A percentile compares a stretch with the other conserved stretches of the same genome.
Evolutionary conservation across 2,888 invertebrate genomes (phyloP).

Genomic region (Cheilosia variabilis): DNA sequence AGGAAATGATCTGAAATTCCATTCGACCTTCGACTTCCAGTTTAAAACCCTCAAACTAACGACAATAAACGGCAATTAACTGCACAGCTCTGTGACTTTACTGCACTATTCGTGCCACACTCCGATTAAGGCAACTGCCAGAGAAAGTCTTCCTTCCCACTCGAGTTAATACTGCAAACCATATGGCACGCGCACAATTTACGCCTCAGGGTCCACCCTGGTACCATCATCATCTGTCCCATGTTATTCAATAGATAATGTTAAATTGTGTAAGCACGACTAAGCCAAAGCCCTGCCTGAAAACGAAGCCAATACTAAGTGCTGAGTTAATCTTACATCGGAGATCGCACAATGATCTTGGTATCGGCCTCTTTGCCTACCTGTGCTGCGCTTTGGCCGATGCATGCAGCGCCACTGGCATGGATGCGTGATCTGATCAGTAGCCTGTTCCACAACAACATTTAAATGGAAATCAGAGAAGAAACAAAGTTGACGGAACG

Average conservation of each 20-base stretch:
- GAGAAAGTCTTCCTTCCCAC: slow-evolving; percentile 46
- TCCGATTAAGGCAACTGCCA: slow-evolving; percentile 3
- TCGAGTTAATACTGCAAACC: neutral
- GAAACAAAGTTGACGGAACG: slow-evolving; percentile 59
- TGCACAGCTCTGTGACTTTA: neutral
- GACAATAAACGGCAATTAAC: neutral
- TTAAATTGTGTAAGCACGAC: slow-evolving; percentile 58
- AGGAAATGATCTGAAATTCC: slow-evolving; percentile 17
- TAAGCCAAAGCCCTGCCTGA: slow-evolving; percentile 38
- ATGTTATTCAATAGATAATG: slow-evolving; percentile 40
- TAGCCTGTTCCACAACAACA: slow-evolving; percentile 47
- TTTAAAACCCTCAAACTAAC: neutral
- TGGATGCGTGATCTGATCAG: slow-evolving; percentile 62
- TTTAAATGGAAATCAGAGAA: slow-evolving; percentile 57
- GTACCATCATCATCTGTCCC: slow-evolving; percentile 22
- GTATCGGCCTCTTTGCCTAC: slow-evolving; percentile 17
- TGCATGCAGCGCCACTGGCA: slow-evolving; percentile 38
- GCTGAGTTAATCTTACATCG: slow-evolving; percentile 28
- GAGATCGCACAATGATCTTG: slow-evolving; percentile 37
- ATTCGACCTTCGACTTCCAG: slow-evolving; percentile 9
- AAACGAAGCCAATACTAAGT: neutral
- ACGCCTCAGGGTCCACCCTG: slow-evolving; percentile 18
- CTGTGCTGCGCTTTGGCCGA: neutral
- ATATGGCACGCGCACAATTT: slow-evolving; percentile 52
- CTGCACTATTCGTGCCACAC: neutral